Base-by-base conservation (phyloP, 2,888 invertebrate genomes). In the Amblyjoppa proteus region DNA sequence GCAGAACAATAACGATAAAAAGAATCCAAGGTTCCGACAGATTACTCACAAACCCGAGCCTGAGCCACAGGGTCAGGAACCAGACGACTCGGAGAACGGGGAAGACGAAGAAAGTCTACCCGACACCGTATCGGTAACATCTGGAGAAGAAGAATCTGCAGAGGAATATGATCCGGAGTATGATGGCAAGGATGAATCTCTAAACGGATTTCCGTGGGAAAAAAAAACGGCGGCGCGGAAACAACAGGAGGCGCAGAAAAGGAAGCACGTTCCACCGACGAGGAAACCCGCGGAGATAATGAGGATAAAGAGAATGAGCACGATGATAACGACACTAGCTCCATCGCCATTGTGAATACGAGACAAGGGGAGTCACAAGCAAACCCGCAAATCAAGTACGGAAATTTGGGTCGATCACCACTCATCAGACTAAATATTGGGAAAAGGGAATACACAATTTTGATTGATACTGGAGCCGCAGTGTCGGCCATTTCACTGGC, bases 381-480 rank as follows among this genome's bases (percentile, higher is more conserved):
- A 31, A 31, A 4, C 58, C 9, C 53, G 20, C 11, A 68, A 69
- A 20, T 7, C 1, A 49, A 9, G 4, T 9, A 25, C 0, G 28
- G 34, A 13, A 6, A 31, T 2, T 16, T 38, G 5, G 13, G 41
- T 31, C 16, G 45, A n/a, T 38, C 58, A n/a, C 80, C 80, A 1
- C 45, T 31, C 1, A 20, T 71, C 9, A 7, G 6, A 0, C 2
- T 38, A 9, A 38, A 9, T 0, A 9, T 38, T 1, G 38, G 38
- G 7, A 9, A 5, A 7, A 38, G 0, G 9, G 38, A 38, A 0
- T 38, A 38, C 2, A 38, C 9, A 7, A 7, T 7, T 0, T 9
- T 38, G 13, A 58, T 73, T 28, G 16, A 41, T 7, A 45, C 71
- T 11, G 71, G 71, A 53, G 73, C 76, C 5, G 61, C 41, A 16